Evolutionary conservation across 2,888 invertebrate species (phyloP).

Genomic region (Hydropsyche betteni): DNA sequence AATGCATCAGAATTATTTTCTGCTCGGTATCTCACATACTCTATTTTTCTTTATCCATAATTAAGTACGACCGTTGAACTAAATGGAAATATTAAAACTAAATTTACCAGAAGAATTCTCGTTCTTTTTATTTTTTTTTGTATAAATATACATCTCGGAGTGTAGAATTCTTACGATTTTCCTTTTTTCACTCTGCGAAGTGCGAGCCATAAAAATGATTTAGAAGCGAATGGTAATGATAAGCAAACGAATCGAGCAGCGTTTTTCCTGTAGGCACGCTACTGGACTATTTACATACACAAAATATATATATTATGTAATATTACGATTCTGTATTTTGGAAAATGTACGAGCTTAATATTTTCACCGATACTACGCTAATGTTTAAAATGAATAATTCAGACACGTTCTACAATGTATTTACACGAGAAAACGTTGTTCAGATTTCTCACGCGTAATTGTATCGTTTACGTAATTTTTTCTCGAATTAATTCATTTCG

Average conservation of each 20-base stretch:
- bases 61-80: background rate
- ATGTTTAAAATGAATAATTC: too few species aligned
- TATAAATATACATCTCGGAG: too few species aligned
- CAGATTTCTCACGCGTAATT: too few species aligned
- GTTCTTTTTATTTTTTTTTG: slow-evolving; percentile 41
- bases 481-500: too few species aligned
- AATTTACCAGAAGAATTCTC: slow-evolving; percentile 50
- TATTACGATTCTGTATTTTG: too few species aligned
- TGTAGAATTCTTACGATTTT: too few species aligned
- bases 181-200: background rate
- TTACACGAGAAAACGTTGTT: too few species aligned
- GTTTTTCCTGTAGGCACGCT: slow-evolving; percentile 11
- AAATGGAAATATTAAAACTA: slow-evolving; percentile 50
- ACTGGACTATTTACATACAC: slow-evolving; percentile 12
- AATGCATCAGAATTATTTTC: background rate
- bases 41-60: background rate
- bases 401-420: too few species aligned
- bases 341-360: too few species aligned
- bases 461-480: too few species aligned
- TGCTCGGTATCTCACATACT: background rate
- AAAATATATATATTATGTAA: too few species aligned
- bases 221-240: slow-evolving; percentile 49
- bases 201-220: slow-evolving; percentile 50
- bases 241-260: slow-evolving; percentile 46
- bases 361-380: too few species aligned